These are phyloP conservation scores for Diachasmimorpha longicaudata DNA, from an alignment of 1,140 invertebrate species.

Conservation along the genomic window DNA sequence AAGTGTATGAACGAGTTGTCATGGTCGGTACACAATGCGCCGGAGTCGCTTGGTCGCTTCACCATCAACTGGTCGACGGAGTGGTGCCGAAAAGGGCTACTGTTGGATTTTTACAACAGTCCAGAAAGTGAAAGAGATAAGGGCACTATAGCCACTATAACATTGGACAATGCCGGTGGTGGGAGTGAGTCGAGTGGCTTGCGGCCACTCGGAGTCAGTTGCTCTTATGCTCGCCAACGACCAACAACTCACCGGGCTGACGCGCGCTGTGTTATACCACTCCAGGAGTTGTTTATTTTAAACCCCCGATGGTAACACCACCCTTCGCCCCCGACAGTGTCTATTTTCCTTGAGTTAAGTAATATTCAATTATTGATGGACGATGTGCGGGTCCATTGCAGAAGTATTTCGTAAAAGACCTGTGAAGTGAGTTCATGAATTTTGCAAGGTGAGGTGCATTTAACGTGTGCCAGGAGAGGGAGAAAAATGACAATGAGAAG, in stretches of 20 bases:
- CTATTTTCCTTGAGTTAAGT: not conserved
- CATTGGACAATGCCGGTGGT: conserved; percentile 30
- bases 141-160: conserved; percentile 44
- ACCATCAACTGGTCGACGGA: not conserved
- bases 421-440: not conserved
- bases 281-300: not conserved
- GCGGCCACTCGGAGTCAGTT: conserved; percentile 55
- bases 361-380: not conserved
- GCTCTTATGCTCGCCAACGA: conserved; percentile 58
- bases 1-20: not conserved
- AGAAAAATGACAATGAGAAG: not conserved
- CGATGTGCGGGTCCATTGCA: not conserved
- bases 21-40: not conserved
- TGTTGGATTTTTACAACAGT: conserved; percentile 7
- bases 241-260: conserved; percentile 39
- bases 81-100: conserved; percentile 22
- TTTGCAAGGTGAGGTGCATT: not conserved
- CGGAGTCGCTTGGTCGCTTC: conserved; percentile 3
- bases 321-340: not conserved
- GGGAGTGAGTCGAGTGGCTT: conserved; percentile 53
- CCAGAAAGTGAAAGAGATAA: conserved; percentile 50
- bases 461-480: not conserved
- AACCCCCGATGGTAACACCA: not conserved
- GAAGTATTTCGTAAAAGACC: not conserved
- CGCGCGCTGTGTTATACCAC: not conserved